Conservation (phyloP, 2,888 invertebrate genomes). For the Mesochorus sp. region DNA sequence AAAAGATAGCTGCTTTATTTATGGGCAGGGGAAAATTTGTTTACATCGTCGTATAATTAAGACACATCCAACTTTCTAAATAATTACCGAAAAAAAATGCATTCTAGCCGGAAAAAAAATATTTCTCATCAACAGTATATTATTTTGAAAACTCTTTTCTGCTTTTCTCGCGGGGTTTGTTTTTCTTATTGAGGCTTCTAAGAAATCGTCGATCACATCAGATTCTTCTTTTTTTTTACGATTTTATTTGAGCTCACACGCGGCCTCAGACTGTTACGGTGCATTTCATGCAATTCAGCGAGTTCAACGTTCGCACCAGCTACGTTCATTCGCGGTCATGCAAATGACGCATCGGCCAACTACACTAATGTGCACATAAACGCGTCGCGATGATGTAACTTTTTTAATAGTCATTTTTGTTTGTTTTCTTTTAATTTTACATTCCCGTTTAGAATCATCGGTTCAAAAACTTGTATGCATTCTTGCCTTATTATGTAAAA, state of each 20-base stretch:
- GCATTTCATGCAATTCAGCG: constrained; percentile 38
- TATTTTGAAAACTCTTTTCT: too few species aligned
- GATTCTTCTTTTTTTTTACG: background rate
- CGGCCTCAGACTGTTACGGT: constrained; percentile 23
- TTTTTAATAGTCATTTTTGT: constrained; percentile 19
- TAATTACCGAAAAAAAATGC: too few species aligned
- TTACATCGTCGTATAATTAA: too few species aligned
- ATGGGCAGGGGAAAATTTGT: constrained; percentile 1
- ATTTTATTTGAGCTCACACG: background rate
- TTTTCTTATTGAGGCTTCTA: too few species aligned
- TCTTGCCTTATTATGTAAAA: too few species aligned
- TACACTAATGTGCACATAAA: constrained; percentile 10
- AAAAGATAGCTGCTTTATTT: background rate
- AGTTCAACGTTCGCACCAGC: constrained; percentile 59
- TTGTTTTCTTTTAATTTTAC: background rate
- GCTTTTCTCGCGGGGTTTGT: too few species aligned
- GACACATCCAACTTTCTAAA: too few species aligned
- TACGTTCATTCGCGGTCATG: constrained; percentile 51
- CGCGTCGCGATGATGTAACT: constrained; percentile 51
- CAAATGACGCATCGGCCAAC: constrained; percentile 55
- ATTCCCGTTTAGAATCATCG: too few species aligned
- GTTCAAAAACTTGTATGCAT: too few species aligned
- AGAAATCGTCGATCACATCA: too few species aligned
- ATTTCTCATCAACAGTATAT: too few species aligned
- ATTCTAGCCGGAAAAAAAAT: too few species aligned